Percentiles rank a stretch among this genome's conserved stretches.
Evolutionary conservation across 2,797 vertebrate genomes (phyloP).

Genomic region (Mus minutoides): DNA sequence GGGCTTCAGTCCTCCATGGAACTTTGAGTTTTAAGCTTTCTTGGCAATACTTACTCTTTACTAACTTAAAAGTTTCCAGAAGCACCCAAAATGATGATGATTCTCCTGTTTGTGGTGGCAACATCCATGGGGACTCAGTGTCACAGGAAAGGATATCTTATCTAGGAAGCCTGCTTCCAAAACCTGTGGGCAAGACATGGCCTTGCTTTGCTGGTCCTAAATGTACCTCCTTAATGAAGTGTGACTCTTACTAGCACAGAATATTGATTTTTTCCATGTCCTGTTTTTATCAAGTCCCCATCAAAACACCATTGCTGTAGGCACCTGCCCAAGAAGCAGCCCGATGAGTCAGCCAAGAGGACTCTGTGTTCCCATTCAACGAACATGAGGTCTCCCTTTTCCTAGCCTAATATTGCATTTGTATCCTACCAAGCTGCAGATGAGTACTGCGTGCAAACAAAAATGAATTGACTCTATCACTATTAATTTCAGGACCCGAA

Average conservation of each 20-base stretch:
- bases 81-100: background rate
- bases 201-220: background rate
- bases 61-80: background rate
- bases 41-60: background rate
- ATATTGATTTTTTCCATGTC: constrained; percentile 57
- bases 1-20: rapidly evolving
- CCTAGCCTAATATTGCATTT: background rate
- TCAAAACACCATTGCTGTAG: background rate
- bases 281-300: background rate
- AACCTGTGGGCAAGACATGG: background rate
- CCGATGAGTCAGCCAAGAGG: background rate
- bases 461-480: background rate
- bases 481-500: background rate
- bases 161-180: background rate
- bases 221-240: background rate
- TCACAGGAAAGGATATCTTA: background rate
- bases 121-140: background rate
- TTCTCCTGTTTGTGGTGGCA: background rate
- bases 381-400: background rate
- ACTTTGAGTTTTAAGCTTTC: background rate
- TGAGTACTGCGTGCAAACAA: background rate
- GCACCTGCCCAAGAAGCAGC: background rate
- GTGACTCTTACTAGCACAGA: background rate
- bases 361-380: background rate
- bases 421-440: background rate